Base-by-base conservation (phyloP, 1,140 invertebrate genomes). In the Mizuhopecten yessoensis region DNA sequence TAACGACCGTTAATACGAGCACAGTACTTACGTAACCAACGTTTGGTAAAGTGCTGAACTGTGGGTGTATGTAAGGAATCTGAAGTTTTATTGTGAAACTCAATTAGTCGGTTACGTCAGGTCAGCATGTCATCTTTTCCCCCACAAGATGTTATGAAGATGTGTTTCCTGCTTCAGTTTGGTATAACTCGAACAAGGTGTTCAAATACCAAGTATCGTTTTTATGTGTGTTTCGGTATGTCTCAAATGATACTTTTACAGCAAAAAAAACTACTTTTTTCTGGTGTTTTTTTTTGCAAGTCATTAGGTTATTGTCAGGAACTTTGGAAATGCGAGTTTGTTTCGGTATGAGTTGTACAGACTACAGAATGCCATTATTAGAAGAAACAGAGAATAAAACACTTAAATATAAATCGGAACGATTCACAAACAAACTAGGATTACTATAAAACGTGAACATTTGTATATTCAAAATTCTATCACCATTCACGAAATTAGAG, bases 161-260 rank as follows among this genome's bases (percentile, higher is more conserved):
- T 49, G 20, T 49, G 57, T 29, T 75, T 75, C 57, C 57, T 7
- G 11, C 3, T 75, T 29, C 29, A n/a, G 3, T 9, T 2, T 7
- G 57, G 57, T 75, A n/a, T 75, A 75, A 75, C 29, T 75, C 20
- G 17, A 75, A 75, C 57, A 75, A 75, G 57, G 57, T 75, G 57
- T 75, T 75, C 23, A 5, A 75, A n/a, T 29, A 45, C 17, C 9
- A 45, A 39, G 17, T 45, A 7, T n/a, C 5, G 11, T 75, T n/a
- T 75, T 75, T 75, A 5, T n/a, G 57, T 0, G 57, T 75, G 57
- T 1, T 11, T 75, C 57, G 57, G 57, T 29, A 29, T 75, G n/a
- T 75, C 57, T 75, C 57, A 5, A 75, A 29, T 75, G 57, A 9
- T 75, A 20, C 20, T 49, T 2, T 49, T 49, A 17, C n/a, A n/a